Evolutionary conservation across 1,140 invertebrate species (phyloP), one percentile per base, ranked within the genome.

Genomic region (Zaprionus kolodkinae): DNA sequence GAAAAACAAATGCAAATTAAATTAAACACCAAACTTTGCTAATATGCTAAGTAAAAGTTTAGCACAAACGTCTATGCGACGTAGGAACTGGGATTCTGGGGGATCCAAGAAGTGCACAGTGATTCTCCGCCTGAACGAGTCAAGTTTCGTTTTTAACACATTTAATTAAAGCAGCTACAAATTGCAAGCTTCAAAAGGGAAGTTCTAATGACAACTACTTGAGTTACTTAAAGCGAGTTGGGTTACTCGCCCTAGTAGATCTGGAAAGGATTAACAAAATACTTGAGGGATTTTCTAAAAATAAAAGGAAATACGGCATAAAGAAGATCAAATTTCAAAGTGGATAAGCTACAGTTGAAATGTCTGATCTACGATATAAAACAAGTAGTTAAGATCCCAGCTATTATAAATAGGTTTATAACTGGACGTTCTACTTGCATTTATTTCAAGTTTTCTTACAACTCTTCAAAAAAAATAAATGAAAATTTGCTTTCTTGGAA

Each of bases 21-120:
- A 88, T 89, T 74, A 89, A 89, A 73, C 71, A 76, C 75, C 52
- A 88, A 89, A 88, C 84, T 88, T 88, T 88, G 72, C 77, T 79
- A 85, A 88, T 88, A 89, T 88, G 72, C 81, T 48, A 89, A 79
- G 63, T 69, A 73, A 81, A 85, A 81, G 57, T 85, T 81, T 71
- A 60, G 17, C 40, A 27, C 36, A 52, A 17, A 35, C 43, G 43
- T 15, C 59, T 50, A 40, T 6, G 2, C 48, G 7, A 35, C 12
- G 3, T 6, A 12, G 45, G 36, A 48, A 38, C 52, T 6, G 21
- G 21, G 2, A 21, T n/a, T n/a, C n/a, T n/a, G n/a, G 21, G 21
- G 21, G 2, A 52, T 40, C 27, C 11, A 52, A 54, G 45, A 67
- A 35, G 10, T 35, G 10, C 61, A 21, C 45, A 30, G 12, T 17